phyloP scores from a whole-genome alignment of 2,113 vertebrate genomes.

The Malurus alboscapulatus region DNA sequence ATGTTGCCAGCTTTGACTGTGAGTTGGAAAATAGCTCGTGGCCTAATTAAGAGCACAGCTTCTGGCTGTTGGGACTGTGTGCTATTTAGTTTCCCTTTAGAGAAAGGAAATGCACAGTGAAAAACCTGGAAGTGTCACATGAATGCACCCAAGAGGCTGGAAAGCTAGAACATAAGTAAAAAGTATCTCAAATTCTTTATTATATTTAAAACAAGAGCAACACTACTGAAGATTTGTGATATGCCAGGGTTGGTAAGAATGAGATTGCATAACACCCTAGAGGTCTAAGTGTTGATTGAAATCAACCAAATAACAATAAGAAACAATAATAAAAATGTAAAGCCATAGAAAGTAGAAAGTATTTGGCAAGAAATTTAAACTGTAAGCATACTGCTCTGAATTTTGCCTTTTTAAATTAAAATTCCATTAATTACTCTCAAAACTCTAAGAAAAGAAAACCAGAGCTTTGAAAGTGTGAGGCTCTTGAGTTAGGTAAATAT shows the following conservation, averaged over 20 bases:
- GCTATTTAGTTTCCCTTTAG: neutral
- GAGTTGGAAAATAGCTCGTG: conserved; percentile 5
- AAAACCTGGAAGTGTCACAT: neutral
- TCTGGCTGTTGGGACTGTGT: neutral
- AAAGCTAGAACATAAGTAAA: neutral
- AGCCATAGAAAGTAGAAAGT: neutral
- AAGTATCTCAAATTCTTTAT: neutral
- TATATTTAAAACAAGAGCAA: neutral
- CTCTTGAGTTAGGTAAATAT: neutral
- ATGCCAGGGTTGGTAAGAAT: neutral
- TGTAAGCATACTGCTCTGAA: neutral
- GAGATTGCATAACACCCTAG: neutral
- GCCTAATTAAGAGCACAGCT: neutral
- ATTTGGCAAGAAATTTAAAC: neutral
- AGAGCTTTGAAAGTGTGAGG: neutral
- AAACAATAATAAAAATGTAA: neutral
- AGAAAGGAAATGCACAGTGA: neutral
- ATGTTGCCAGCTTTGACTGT: neutral
- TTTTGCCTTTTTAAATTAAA: neutral
- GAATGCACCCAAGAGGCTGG: neutral
- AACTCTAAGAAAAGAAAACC: neutral
- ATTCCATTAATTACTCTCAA: neutral
- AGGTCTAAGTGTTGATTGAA: neutral
- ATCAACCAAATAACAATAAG: conserved; percentile 13
- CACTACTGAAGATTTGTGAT: neutral